Evolutionary conservation across 1,140 invertebrate species (phyloP).

Genomic region (Caenorhabditis brenneri): DNA sequence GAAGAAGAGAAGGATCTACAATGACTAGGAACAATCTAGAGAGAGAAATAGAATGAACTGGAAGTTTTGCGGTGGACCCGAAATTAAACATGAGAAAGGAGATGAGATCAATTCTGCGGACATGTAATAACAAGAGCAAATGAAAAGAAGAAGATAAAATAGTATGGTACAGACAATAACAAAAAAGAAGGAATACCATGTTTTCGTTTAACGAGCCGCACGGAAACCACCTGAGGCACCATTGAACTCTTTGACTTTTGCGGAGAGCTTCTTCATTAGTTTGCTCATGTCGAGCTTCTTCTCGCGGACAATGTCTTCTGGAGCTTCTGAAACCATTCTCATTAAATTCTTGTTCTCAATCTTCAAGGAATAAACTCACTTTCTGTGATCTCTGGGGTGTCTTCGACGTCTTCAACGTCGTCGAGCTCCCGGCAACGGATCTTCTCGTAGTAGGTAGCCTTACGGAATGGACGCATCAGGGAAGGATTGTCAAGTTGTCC

Average conservation of each 20-base stretch:
- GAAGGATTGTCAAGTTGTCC: slow-evolving; percentile 68
- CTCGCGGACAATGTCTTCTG: not conserved
- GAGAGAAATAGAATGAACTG: not conserved
- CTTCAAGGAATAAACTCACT: slow-evolving; percentile 23
- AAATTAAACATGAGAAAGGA: not conserved
- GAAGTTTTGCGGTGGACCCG: not conserved
- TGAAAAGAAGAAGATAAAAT: not conserved
- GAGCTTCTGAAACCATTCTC: not conserved
- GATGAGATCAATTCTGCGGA: not conserved
- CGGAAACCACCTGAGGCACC: slow-evolving; percentile 35
- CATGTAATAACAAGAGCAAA: not conserved
- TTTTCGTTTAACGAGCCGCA: not conserved
- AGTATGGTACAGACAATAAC: slow-evolving; percentile 44
- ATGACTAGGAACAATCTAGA: not conserved
- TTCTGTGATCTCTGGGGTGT: not conserved
- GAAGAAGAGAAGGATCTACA: not conserved
- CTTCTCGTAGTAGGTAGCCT: slow-evolving; percentile 69
- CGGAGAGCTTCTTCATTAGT: slow-evolving; percentile 61
- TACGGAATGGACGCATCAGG: slow-evolving; percentile 68
- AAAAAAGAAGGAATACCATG: not conserved
- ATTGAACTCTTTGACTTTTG: slow-evolving; percentile 65
- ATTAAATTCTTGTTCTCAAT: not conserved
- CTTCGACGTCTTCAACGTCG: slow-evolving; percentile 48
- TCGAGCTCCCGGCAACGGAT: slow-evolving; percentile 62
- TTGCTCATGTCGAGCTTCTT: slow-evolving; percentile 37